phyloP scores from a whole-genome alignment of 2,888 invertebrate genomes.

The Alentia gelatinosa region DNA sequence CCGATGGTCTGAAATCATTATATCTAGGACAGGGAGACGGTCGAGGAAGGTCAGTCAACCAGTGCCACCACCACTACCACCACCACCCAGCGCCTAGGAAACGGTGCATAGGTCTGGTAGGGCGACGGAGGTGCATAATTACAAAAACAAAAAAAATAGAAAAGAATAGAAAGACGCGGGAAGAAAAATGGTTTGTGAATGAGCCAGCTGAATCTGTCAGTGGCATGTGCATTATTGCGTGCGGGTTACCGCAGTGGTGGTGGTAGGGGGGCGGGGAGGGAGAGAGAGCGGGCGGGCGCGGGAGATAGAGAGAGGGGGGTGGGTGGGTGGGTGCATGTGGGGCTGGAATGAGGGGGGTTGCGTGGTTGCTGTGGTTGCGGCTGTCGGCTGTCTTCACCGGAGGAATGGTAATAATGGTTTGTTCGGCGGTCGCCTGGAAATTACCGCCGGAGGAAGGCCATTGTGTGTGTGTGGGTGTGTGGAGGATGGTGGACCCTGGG shows the following conservation, averaged over 20 bases:
- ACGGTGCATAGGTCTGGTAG: background rate
- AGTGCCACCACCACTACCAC: background rate
- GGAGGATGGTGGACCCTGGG: background rate
- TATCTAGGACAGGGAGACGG: background rate
- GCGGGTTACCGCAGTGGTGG: background rate
- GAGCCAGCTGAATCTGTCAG: constrained; percentile 32
- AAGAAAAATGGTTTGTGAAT: constrained; percentile 47
- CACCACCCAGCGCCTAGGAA: no score
- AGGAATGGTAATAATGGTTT: constrained; percentile 29
- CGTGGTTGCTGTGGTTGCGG: background rate
- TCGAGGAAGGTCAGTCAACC: background rate
- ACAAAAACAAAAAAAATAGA: background rate
- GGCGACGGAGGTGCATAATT: background rate
- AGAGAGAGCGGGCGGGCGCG: background rate
- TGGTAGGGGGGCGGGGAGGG: background rate
- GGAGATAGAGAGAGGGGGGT: background rate
- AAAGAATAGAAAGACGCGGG: background rate
- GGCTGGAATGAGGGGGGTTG: background rate
- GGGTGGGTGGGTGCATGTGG: background rate
- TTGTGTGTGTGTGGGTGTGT: no score
- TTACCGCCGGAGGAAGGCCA: background rate
- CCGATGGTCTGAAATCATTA: constrained; percentile 10
- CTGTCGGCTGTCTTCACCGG: background rate
- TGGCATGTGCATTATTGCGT: constrained; percentile 37
- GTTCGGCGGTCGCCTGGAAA: background rate